Evolutionary conservation across 2,888 invertebrate genomes (phyloP).

Genomic region (Myathropa florea): DNA sequence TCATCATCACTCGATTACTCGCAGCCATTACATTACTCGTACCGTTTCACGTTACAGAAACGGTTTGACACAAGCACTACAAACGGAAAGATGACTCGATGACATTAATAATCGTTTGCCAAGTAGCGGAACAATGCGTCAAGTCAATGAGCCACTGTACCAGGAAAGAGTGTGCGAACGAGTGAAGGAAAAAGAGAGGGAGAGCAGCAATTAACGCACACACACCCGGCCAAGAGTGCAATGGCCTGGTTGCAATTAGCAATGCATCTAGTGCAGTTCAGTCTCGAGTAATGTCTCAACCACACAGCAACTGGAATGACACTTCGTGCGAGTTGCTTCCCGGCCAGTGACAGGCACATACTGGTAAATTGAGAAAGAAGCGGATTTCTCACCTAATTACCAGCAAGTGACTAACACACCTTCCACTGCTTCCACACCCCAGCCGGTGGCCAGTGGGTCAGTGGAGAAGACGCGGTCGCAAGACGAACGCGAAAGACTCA

Average conservation of each 20-base stretch:
- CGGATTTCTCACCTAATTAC: slow-evolving; percentile 63
- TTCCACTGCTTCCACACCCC: not conserved
- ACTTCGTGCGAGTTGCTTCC: not conserved
- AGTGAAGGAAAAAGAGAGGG: slow-evolving; percentile 31
- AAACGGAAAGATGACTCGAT: slow-evolving; percentile 21
- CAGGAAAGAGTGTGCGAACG: not conserved
- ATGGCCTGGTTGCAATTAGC: slow-evolving; percentile 38
- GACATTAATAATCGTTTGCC: slow-evolving; percentile 38
- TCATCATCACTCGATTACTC: slow-evolving; percentile 18
- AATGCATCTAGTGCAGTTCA: slow-evolving; percentile 46
- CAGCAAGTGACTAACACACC: slow-evolving; percentile 54
- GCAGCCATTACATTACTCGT: slow-evolving; percentile 6
- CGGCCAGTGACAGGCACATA: not conserved
- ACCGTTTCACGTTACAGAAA: slow-evolving; percentile 20
- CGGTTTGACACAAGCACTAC: not conserved
- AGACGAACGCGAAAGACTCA: slow-evolving; percentile 4
- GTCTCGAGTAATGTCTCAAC: not conserved
- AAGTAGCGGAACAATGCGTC: slow-evolving; percentile 25
- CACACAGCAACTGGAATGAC: slow-evolving; percentile 14
- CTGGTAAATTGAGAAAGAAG: slow-evolving; percentile 30
- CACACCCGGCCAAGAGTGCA: slow-evolving; percentile 1
- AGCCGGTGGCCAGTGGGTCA: slow-evolving; percentile 9
- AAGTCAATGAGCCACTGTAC: not conserved
- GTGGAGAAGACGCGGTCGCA: slow-evolving; percentile 7
- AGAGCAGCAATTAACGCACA: not conserved